phyloP scores from a whole-genome alignment of 2,113 vertebrate species.

The Nansenia antarctica region DNA sequence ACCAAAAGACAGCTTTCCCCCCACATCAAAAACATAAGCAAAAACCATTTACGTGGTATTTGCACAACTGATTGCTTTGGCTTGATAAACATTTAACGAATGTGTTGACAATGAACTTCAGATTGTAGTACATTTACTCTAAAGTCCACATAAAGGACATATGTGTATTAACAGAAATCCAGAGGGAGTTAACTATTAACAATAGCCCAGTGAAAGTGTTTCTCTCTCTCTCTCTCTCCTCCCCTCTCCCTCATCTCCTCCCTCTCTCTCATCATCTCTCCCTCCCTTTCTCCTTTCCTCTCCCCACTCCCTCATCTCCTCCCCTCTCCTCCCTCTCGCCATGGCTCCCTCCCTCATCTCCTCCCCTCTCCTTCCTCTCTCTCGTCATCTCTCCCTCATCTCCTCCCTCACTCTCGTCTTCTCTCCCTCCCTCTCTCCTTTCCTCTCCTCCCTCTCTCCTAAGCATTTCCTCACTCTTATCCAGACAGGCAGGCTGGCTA shows the following conservation, averaged over 20 bases:
- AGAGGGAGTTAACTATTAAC: not conserved
- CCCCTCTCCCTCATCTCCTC: too few relatives aligned
- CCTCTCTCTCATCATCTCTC: too few relatives aligned
- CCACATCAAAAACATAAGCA: slow-evolving; percentile 13
- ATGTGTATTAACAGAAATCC: not conserved
- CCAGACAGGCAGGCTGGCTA: slow-evolving; percentile 29
- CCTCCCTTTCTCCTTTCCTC: too few relatives aligned
- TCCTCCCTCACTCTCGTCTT: not conserved
- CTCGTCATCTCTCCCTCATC: not conserved
- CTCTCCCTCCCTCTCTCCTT: not conserved
- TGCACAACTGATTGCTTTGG: not conserved
- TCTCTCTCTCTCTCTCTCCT: not conserved
- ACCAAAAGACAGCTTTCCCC: not conserved
- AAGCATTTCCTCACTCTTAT: slow-evolving; percentile 16
- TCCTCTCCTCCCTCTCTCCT: not conserved
- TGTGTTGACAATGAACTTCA: not conserved
- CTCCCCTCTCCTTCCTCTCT: too few relatives aligned
- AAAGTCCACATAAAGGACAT: not conserved
- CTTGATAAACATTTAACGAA: not conserved
- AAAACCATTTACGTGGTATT: not conserved
- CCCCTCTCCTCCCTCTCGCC: not conserved
- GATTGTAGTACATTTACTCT: not conserved
- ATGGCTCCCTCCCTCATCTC: not conserved
- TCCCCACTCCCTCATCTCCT: too few relatives aligned
- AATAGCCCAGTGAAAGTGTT: not conserved